phyloP scores from a whole-genome alignment of 1,140 invertebrate genomes.

The Drosophila subobscura region DNA sequence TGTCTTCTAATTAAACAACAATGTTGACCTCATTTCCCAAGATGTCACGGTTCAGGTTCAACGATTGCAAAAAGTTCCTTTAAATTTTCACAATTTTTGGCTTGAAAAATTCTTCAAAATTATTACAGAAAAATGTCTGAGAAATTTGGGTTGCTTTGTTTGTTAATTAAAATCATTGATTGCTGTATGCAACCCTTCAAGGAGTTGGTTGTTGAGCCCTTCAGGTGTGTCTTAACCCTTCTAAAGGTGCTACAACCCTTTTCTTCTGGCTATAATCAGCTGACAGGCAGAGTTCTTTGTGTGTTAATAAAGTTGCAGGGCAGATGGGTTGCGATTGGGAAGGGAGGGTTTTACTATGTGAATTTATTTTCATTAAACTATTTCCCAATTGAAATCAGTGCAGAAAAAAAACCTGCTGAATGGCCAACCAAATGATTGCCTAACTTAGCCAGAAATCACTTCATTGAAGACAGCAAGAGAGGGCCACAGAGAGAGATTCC shows the following conservation, averaged over 20 bases:
- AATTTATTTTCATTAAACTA: too few species aligned
- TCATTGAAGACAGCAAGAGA: constrained; percentile 5
- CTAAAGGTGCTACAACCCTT: constrained; percentile 20
- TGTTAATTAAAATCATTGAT: constrained; percentile 71
- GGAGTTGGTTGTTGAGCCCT: constrained; percentile 19
- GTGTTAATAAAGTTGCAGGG: constrained; percentile 5
- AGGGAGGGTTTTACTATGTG: too few species aligned
- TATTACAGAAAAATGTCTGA: constrained; percentile 27
- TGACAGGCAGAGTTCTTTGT: background rate
- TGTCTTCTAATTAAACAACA: constrained; percentile 79
- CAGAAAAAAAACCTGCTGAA: too few species aligned
- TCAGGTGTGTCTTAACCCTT: constrained; percentile 17
- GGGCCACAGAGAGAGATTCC: constrained; percentile 22
- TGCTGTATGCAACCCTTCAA: constrained; percentile 35
- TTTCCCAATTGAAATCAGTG: too few species aligned
- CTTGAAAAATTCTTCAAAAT: constrained; percentile 35
- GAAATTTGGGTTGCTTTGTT: constrained; percentile 58
- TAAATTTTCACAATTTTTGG: constrained; percentile 32
- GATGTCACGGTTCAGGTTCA: constrained; percentile 68
- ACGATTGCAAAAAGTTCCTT: constrained; percentile 4
- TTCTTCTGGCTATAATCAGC: background rate
- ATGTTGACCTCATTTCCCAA: constrained; percentile 75
- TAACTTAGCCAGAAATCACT: background rate
- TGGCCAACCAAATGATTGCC: too few species aligned
- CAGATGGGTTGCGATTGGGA: background rate